Conservation (phyloP, 2,797 vertebrate species). For the Gallinago nigripennis region DNA sequence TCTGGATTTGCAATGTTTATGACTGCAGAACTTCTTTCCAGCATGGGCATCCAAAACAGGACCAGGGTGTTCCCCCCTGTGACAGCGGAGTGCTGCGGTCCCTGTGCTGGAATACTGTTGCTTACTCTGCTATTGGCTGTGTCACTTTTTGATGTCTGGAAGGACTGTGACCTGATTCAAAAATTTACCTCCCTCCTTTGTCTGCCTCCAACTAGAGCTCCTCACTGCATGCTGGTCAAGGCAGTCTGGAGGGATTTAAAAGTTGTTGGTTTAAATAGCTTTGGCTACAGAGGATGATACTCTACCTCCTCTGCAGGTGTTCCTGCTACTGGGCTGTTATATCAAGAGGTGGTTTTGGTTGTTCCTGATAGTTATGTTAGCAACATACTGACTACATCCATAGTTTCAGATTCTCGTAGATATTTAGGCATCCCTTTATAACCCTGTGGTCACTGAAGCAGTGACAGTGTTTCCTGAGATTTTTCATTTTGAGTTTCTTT, state of each 20-base stretch:
- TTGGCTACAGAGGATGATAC: rapidly evolving
- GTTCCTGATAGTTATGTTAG: not conserved
- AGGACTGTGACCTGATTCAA: not conserved
- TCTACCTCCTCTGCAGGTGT: not conserved
- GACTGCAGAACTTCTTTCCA: not conserved
- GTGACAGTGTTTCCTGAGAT: not conserved
- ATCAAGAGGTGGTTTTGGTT: not conserved
- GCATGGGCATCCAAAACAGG: not conserved
- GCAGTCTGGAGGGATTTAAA: not conserved
- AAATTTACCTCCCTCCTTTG: rapidly evolving
- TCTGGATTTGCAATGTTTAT: not conserved
- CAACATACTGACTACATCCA: not conserved
- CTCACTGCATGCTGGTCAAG: not conserved
- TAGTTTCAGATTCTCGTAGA: not conserved
- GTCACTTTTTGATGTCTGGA: not conserved
- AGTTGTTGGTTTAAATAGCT: not conserved
- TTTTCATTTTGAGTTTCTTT: not conserved
- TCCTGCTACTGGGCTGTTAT: not conserved
- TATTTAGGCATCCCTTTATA: not conserved
- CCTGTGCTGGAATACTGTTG: not conserved
- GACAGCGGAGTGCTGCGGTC: not conserved
- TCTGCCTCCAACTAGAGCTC: not conserved
- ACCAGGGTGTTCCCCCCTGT: not conserved
- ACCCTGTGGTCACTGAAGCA: not conserved
- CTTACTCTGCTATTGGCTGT: not conserved